Conservation (phyloP, 1,140 invertebrate species). For the Mesaphorura yosii region DNA sequence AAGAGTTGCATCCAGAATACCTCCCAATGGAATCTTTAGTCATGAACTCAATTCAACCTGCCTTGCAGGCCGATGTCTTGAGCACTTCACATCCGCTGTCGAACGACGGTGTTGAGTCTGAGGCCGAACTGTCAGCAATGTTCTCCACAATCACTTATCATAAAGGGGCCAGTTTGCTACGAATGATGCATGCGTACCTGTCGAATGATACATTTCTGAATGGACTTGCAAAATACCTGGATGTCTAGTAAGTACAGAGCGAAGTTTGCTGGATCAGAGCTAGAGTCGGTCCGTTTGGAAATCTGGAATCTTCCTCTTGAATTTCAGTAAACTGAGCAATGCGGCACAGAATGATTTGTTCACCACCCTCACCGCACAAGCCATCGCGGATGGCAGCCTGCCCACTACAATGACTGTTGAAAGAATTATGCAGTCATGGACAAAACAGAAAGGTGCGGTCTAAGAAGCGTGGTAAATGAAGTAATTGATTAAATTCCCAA, state of each 20-base stretch:
- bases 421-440: conserved; percentile 60
- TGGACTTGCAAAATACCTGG: conserved; percentile 37
- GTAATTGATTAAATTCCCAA: too few species aligned
- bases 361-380: background rate
- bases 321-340: conserved; percentile 52
- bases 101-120: conserved; percentile 47
- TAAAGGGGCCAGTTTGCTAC: conserved; percentile 55
- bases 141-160: conserved; percentile 76
- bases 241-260: conserved; percentile 16
- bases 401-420: conserved; percentile 50
- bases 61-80: conserved; percentile 34
- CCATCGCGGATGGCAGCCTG: conserved; percentile 35
- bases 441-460: conserved; percentile 14
- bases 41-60: conserved; percentile 13
- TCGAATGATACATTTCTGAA: conserved; percentile 41
- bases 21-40: conserved; percentile 9
- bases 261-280: too few species aligned
- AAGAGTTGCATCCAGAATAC: background rate
- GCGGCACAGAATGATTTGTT: conserved; percentile 51
- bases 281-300: conserved; percentile 18
- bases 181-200: conserved; percentile 48
- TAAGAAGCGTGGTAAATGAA: too few species aligned
- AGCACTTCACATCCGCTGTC: conserved; percentile 44
- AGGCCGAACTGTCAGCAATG: conserved; percentile 62
- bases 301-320: conserved; percentile 19